Base-by-base conservation (phyloP, 2,888 invertebrate genomes). In the Sylvicola cinctus region DNA sequence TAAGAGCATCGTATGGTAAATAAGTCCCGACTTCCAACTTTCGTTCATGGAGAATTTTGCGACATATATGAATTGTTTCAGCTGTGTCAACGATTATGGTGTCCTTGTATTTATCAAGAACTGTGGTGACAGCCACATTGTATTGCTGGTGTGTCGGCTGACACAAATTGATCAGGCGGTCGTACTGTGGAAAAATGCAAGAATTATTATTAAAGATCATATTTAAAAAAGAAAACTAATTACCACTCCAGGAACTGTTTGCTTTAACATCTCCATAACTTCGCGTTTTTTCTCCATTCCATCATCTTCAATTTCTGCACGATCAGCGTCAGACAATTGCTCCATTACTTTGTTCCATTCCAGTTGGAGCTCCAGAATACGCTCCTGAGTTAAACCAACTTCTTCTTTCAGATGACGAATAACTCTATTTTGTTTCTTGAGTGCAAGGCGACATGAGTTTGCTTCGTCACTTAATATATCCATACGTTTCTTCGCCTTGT, bases 11-110 rank as follows among this genome's bases (percentile, higher is more conserved):
- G 10, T 96, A 65, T 0, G 98, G 98, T 33, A 99, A 64, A 59
- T 99, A 99, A 0, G 95, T 96, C 62, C 99, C 98, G 0, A 96
- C 95, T 50, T 95, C 93, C 46, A 93, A 65, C 73, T 93, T 87
- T 52, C 96, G 87, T 50, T 98, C 96, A 57, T 98, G 98, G 38
- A 99, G 66, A 20, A 70, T 70, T 45, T 90, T 87, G 51, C 95
- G 93, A 52, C 93, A 95, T 46, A 84, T 77, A 13, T 91, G 68
- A 4, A 95, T 98, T 0, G 98, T 98, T 59, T 88, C 87, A 60
- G 95, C 95, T 0, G 88, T 87, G 60, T 99, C 98, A 23, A 96
- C 96, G 12, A 98, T 95, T 48, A 98, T 98, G 36, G 95, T 95
- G 54, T 95, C 96, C 96, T 99, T 98, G 59, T 93, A 93, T 62